phyloP scores from a whole-genome alignment of 1,140 invertebrate genomes.

The Aporrectodea caliginosa region DNA sequence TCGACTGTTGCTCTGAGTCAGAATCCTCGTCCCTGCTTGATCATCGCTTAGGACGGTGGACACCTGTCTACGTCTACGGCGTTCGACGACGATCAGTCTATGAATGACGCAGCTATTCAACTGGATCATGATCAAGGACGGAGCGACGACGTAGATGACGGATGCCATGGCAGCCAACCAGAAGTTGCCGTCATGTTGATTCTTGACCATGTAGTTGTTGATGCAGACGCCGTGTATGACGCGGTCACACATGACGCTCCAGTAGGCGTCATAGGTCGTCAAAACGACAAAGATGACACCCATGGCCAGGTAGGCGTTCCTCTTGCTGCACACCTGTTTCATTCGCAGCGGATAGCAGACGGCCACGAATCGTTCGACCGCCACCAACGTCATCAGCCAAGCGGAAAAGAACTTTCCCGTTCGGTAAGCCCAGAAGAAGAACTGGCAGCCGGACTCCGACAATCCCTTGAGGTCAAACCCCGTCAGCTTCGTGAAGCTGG shows the following conservation, averaged over 20 bases:
- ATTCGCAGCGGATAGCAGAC: background rate
- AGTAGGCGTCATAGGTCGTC: background rate
- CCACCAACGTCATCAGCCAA: background rate
- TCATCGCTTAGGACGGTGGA: no score
- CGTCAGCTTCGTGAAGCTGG: background rate
- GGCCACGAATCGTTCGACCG: constrained; percentile 1
- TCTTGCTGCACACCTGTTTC: background rate
- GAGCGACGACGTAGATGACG: no score
- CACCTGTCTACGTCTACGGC: no score
- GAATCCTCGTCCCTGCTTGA: no score
- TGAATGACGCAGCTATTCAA: no score
- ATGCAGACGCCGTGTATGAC: background rate
- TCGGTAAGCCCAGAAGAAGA: background rate
- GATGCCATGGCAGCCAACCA: no score
- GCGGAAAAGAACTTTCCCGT: background rate
- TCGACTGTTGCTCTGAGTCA: no score
- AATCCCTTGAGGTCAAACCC: background rate
- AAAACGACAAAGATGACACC: background rate
- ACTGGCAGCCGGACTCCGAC: background rate
- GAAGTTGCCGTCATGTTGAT: no score
- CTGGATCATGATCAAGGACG: no score
- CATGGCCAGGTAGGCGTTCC: background rate
- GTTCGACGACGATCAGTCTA: no score
- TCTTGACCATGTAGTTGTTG: no score
- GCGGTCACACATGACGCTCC: background rate